Conservation (phyloP, 1,140 invertebrate genomes). For the Eurosta solidaginis region DNA sequence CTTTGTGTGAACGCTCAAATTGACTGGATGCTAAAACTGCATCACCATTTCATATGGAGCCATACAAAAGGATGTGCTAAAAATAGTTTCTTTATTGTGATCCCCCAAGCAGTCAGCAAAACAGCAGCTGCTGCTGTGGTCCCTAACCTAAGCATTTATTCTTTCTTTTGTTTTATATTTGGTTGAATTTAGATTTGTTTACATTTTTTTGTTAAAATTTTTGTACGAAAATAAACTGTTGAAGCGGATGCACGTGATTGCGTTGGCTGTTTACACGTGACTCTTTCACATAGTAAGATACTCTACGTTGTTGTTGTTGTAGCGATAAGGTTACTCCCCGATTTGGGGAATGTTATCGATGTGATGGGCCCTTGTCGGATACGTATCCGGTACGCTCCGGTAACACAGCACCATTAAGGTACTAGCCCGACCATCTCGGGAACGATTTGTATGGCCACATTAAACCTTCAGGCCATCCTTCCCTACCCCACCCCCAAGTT, state of each 20-base stretch:
- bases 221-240: neutral
- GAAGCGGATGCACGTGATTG: neutral
- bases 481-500: too few relatives aligned
- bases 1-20: neutral
- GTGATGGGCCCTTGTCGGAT: too few relatives aligned
- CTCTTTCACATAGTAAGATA: neutral
- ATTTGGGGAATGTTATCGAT: too few relatives aligned
- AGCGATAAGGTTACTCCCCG: too few relatives aligned
- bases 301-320: too few relatives aligned
- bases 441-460: too few relatives aligned
- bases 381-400: too few relatives aligned
- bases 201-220: neutral
- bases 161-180: neutral
- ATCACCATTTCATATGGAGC: neutral
- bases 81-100: slow-evolving; percentile 5
- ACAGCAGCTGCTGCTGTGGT: neutral
- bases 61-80: neutral
- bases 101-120: slow-evolving; percentile 19
- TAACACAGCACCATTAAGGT: too few relatives aligned
- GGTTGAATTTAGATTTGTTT: neutral
- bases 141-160: neutral
- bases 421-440: too few relatives aligned
- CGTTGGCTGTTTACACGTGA: neutral
- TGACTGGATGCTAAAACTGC: neutral
- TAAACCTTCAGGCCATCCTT: too few relatives aligned